Percentiles rank a stretch among this genome's conserved stretches.
These are phyloP conservation scores for Drosophila suzukii DNA, from an alignment of 1,140 invertebrate genomes.

Conservation along the genomic window DNA sequence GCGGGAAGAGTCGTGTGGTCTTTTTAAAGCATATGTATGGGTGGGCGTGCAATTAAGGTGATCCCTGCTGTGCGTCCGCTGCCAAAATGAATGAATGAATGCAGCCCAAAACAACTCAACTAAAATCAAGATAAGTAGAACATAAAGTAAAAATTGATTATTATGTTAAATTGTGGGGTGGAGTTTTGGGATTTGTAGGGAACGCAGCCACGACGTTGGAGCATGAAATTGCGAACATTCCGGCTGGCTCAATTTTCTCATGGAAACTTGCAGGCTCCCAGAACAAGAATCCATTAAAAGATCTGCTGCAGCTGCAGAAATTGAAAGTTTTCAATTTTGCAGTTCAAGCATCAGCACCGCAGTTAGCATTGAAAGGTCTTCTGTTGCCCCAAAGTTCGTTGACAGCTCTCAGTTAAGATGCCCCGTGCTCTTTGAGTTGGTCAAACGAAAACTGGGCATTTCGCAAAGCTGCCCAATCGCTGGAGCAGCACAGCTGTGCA, in stretches of 20 bases:
- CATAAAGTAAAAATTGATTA: no score
- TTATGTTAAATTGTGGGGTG: no score
- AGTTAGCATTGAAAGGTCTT: conserved; percentile 27
- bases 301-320: conserved; percentile 47
- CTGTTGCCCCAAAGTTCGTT: conserved; percentile 31
- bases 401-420: conserved; percentile 4
- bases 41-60: no score
- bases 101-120: no score
- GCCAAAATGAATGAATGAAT: no score
- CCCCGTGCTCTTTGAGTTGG: conserved; percentile 8
- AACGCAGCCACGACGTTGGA: not conserved
- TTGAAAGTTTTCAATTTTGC: conserved; percentile 35
- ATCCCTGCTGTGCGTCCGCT: no score
- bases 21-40: no score
- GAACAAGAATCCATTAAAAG: conserved; percentile 11
- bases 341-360: conserved; percentile 14
- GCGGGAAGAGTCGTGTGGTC: no score
- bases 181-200: no score
- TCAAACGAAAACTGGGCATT: conserved; percentile 6
- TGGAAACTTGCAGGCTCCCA: not conserved
- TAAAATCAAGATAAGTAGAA: no score
- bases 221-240: conserved; percentile 31
- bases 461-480: conserved; percentile 6
- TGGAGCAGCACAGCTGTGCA: conserved; percentile 11
- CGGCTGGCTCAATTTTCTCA: not conserved